These are phyloP conservation scores for Theristus sp. DNA, from an alignment of 2,888 invertebrate genomes.

Conservation along the genomic window DNA sequence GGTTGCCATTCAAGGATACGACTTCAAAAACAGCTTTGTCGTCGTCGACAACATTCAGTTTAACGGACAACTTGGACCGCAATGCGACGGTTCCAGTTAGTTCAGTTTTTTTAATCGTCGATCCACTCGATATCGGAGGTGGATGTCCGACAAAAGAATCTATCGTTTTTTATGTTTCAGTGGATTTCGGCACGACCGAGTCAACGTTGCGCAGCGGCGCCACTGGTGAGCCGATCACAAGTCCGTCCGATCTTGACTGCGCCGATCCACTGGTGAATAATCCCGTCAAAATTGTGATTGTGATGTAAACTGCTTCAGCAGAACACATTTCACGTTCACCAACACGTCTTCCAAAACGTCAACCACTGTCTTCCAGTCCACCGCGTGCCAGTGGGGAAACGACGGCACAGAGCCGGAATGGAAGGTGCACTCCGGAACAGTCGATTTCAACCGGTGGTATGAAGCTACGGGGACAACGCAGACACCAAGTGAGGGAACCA, in stretches of 20 bases:
- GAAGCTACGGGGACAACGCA: background rate
- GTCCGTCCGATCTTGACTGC: background rate
- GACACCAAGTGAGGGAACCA: background rate
- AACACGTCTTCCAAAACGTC: too few relatives aligned
- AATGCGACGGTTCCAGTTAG: background rate
- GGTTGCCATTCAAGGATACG: background rate
- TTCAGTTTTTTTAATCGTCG: background rate
- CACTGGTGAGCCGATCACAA: background rate
- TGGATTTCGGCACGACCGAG: background rate
- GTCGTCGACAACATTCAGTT: background rate
- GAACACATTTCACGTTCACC: too few relatives aligned
- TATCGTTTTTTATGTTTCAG: background rate
- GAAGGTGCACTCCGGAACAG: background rate
- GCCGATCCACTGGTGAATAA: background rate
- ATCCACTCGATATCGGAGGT: too few relatives aligned
- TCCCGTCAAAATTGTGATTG: too few relatives aligned
- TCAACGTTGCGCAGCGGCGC: background rate
- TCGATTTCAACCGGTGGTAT: background rate
- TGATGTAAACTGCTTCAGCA: too few relatives aligned
- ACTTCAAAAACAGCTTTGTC: background rate
- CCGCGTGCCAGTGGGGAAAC: background rate
- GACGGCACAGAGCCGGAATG: background rate
- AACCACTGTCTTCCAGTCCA: background rate
- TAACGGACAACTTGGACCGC: background rate
- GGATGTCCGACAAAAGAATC: too few relatives aligned